A percentile compares a stretch with the other conserved stretches of the same genome.
These are phyloP conservation scores for Bubo bubo DNA, from an alignment of 2,113 vertebrate species.

Conservation along the genomic window DNA sequence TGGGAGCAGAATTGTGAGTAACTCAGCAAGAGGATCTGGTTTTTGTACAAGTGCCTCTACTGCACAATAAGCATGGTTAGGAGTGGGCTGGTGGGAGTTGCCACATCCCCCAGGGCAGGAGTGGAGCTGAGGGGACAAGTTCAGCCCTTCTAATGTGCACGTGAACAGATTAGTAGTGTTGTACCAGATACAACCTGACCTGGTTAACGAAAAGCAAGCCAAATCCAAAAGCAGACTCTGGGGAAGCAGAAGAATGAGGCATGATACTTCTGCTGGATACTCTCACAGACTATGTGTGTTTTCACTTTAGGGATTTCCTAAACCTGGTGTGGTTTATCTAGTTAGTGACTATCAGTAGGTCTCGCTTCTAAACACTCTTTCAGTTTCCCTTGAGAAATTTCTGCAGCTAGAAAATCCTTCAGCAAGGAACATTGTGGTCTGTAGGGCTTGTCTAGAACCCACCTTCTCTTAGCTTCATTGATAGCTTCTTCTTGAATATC, in stretches of 20 bases:
- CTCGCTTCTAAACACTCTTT: not conserved
- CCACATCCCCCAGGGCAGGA: not conserved
- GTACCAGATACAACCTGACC: not conserved
- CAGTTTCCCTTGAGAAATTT: not conserved
- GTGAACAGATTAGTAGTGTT: not conserved
- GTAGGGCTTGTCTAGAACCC: not conserved
- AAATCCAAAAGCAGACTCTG: not conserved
- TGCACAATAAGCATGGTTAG: not conserved
- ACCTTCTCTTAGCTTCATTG: not conserved
- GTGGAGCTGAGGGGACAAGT: not conserved
- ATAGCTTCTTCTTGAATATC: not conserved
- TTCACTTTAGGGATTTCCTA: not conserved
- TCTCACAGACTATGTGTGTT: not conserved
- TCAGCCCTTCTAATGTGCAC: not conserved
- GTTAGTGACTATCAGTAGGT: not conserved
- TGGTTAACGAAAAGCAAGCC: not conserved
- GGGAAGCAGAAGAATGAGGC: not conserved
- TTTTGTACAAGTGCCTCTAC: not conserved
- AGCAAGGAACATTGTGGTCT: not conserved
- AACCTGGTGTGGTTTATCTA: not conserved
- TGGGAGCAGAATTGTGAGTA: not conserved
- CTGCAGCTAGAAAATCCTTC: not conserved
- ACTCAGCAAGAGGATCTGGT: not conserved
- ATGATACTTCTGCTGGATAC: not conserved
- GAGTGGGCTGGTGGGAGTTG: not conserved